phyloP scores from a whole-genome alignment of 2,888 invertebrate species.

The Sylvicola cinctus region DNA sequence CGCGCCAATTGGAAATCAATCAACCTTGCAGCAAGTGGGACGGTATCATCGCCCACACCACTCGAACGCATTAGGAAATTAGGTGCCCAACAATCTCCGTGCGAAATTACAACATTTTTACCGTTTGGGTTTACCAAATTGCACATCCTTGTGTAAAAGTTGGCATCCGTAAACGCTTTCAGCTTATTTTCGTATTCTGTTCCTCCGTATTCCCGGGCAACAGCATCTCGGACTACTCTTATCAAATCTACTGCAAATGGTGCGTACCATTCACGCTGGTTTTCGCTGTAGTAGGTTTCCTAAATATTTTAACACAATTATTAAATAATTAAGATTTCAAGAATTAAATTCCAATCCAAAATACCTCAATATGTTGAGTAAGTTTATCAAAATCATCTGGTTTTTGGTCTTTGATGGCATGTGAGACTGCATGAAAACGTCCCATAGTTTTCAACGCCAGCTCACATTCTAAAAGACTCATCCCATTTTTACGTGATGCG shows the following conservation, averaged over 20 bases:
- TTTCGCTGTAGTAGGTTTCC: conserved; percentile 37
- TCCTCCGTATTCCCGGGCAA: conserved; percentile 37
- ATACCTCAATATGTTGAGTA: conserved; percentile 18
- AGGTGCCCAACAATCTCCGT: conserved; percentile 59
- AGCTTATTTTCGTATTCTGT: conserved; percentile 34
- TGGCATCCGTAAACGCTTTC: conserved; percentile 30
- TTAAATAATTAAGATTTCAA: not conserved
- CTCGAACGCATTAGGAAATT: conserved; percentile 40
- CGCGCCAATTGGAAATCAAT: conserved; percentile 48
- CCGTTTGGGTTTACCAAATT: conserved; percentile 20
- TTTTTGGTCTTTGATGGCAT: conserved; percentile 34
- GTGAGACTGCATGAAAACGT: conserved; percentile 35
- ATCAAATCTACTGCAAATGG: conserved; percentile 31
- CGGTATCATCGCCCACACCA: conserved; percentile 1
- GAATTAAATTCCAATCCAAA: not conserved
- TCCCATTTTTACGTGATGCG: conserved; percentile 28
- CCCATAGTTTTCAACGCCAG: conserved; percentile 31
- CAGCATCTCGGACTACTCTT: conserved; percentile 37
- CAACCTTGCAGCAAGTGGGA: conserved; percentile 30
- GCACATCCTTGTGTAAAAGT: conserved; percentile 28
- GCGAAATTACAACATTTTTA: conserved; percentile 35
- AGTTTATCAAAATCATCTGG: conserved; percentile 28
- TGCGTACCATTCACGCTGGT: conserved; percentile 33
- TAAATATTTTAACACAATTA: conserved; percentile 10
- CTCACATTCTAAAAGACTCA: conserved; percentile 29